Conservation (phyloP, 2,797 vertebrate species). For the Tachyglossus aculeatus region DNA sequence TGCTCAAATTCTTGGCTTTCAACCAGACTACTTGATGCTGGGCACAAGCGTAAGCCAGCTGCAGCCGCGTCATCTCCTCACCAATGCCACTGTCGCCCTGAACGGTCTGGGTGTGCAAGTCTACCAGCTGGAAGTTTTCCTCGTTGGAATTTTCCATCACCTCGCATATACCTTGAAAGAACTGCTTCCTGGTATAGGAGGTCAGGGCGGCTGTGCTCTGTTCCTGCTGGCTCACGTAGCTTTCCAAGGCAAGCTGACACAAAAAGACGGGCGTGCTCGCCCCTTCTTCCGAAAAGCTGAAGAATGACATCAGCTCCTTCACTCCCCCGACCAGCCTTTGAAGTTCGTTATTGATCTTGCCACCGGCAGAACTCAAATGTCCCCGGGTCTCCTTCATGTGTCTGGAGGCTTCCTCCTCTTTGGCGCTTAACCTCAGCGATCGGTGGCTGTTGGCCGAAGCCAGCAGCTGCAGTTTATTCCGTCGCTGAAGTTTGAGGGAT, state of each 20-base stretch:
- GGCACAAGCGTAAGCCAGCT: slow-evolving; percentile 81
- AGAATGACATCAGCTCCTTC: slow-evolving; percentile 73
- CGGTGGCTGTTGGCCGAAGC: slow-evolving; percentile 67
- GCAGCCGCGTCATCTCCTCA: slow-evolving; percentile 82
- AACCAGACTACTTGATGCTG: slow-evolving; percentile 85
- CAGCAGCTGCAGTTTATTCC: slow-evolving; percentile 81
- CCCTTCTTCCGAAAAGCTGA: slow-evolving; percentile 59
- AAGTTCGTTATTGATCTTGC: slow-evolving; percentile 77
- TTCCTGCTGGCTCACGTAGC: slow-evolving; percentile 85
- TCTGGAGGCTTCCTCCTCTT: slow-evolving; percentile 63
- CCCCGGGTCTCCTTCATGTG: slow-evolving; percentile 72
- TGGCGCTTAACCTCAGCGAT: slow-evolving; percentile 70
- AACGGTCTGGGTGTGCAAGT: slow-evolving; percentile 69
- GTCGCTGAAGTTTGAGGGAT: slow-evolving; percentile 78
- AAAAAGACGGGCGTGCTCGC: slow-evolving; percentile 70
- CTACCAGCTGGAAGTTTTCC: slow-evolving; percentile 78
- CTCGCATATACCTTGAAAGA: slow-evolving; percentile 76
- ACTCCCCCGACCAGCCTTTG: slow-evolving; percentile 73
- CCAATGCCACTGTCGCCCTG: slow-evolving; percentile 55
- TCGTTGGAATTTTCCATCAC: slow-evolving; percentile 78
- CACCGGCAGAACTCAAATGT: slow-evolving; percentile 72
- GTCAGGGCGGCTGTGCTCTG: slow-evolving; percentile 82
- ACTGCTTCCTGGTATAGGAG: slow-evolving; percentile 78
- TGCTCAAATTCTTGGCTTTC: slow-evolving; percentile 76
- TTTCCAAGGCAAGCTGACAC: slow-evolving; percentile 81